A percentile compares a stretch with the other conserved stretches of the same genome.
Conservation (phyloP, 2,113 vertebrate species). For the Melanocharis versteri region DNA sequence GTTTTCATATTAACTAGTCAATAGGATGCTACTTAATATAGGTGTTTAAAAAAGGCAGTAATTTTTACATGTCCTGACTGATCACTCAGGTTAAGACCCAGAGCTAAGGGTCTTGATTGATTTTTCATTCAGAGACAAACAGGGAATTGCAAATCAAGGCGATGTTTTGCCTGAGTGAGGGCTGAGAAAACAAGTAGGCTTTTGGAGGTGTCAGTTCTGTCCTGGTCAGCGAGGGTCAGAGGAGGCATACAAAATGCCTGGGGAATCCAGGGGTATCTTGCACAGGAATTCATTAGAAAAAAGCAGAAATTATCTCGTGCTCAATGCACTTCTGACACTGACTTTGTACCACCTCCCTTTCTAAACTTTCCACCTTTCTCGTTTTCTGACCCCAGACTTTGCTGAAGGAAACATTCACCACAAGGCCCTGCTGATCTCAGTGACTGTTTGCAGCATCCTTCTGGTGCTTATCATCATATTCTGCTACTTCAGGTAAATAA, state of each 20-base stretch:
- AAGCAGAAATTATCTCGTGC: not conserved
- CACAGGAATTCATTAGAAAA: not conserved
- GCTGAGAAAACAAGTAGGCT: not conserved
- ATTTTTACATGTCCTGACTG: not conserved
- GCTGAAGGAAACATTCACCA: constrained; percentile 87
- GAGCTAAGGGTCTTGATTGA: not conserved
- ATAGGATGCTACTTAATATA: not conserved
- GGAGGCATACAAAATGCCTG: not conserved
- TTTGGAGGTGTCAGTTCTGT: not conserved
- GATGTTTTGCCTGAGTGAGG: not conserved
- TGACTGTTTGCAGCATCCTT: constrained; percentile 86
- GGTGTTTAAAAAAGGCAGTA: not conserved
- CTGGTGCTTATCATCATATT: constrained; percentile 86
- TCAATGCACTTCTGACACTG: not conserved
- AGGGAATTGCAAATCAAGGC: not conserved
- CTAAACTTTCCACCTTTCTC: not conserved
- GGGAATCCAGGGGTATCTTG: not conserved
- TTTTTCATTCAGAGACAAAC: not conserved
- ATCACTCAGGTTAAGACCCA: not conserved
- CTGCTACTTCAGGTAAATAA: constrained; percentile 91
- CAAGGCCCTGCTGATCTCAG: constrained; percentile 88
- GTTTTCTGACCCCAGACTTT: constrained; percentile 76
- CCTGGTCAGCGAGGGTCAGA: not conserved
- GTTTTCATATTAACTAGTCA: not conserved
- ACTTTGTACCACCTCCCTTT: not conserved